Percentiles rank a stretch among this genome's conserved stretches.
phyloP scores from a whole-genome alignment of 2,888 invertebrate genomes.

The Augiades crinisus region DNA sequence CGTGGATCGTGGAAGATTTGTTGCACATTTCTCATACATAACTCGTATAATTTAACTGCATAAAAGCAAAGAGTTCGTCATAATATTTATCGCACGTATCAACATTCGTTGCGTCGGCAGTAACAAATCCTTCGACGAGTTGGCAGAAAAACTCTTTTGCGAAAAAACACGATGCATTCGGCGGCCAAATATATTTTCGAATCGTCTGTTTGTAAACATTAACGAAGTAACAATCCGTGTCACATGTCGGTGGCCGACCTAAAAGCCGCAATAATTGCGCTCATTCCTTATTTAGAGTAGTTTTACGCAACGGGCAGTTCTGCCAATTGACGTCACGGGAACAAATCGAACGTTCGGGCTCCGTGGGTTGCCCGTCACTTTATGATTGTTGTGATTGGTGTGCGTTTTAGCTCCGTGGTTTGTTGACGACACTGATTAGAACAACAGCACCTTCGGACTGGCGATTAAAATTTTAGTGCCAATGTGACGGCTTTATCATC shows the following conservation, averaged over 20 bases:
- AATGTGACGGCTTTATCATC: too few relatives aligned
- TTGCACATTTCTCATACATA: background rate
- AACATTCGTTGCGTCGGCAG: background rate
- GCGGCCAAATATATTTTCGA: conserved; percentile 9
- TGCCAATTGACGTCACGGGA: conserved; percentile 44
- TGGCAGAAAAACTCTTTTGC: conserved; percentile 11
- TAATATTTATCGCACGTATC: conserved; percentile 8
- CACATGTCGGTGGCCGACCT: conserved; percentile 14
- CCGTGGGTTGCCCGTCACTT: conserved; percentile 4
- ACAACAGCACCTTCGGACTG: background rate
- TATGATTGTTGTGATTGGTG: conserved; percentile 34
- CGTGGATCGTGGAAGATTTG: too few relatives aligned
- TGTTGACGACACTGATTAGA: background rate
- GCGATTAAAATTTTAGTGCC: too few relatives aligned
- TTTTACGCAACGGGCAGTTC: conserved; percentile 35
- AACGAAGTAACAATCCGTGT: conserved; percentile 5
- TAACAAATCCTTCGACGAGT: conserved; percentile 14
- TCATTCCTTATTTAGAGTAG: conserved; percentile 30
- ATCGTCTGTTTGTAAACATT: conserved; percentile 22
- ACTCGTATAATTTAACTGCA: conserved; percentile 4
- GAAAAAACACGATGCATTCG: conserved; percentile 8
- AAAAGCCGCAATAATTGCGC: conserved; percentile 10
- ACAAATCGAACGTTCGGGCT: conserved; percentile 36
- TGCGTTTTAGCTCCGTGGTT: conserved; percentile 1
- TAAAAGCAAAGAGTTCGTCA: background rate